Evolutionary conservation across 2,888 invertebrate genomes (phyloP).

Genomic region (Priocnemis perturbator): DNA sequence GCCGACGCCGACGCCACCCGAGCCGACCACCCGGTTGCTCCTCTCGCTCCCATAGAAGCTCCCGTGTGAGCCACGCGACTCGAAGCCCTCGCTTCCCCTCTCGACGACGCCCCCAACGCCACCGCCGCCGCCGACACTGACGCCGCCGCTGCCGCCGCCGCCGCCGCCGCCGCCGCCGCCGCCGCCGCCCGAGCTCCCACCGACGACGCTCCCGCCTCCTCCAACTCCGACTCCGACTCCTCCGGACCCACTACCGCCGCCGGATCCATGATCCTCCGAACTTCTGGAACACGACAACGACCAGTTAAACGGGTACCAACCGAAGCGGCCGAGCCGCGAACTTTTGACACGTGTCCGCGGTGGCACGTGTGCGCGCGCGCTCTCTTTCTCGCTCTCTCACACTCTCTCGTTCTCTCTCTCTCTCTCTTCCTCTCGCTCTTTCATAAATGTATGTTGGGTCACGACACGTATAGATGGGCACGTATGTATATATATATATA

Average conservation of each 20-base stretch:
- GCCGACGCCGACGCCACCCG: constrained; percentile 61
- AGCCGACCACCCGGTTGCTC: constrained; percentile 35
- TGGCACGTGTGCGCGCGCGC: not conserved
- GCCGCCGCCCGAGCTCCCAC: constrained; percentile 29
- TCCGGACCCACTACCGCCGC: constrained; percentile 58
- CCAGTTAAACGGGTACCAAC: no score
- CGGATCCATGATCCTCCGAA: constrained; percentile 71
- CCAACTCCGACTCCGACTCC: constrained; percentile 35
- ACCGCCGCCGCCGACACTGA: constrained; percentile 16
- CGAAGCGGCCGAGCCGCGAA: no score
- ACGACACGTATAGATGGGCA: no score
- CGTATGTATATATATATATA: no score
- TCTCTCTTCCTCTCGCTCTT: no score
- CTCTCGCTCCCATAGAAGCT: constrained; percentile 42
- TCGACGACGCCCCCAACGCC: constrained; percentile 11
- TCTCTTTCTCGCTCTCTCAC: not conserved
- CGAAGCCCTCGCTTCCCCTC: constrained; percentile 46
- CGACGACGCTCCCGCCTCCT: constrained; percentile 19
- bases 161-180: constrained; percentile 41
- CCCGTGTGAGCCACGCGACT: constrained; percentile 74
- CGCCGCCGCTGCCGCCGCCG: constrained; percentile 30
- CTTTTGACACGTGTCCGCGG: not conserved
- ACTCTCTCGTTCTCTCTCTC: no score
- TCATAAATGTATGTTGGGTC: no score
- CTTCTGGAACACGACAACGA: constrained; percentile 61